Evolutionary conservation across 2,888 invertebrate species (phyloP).

Genomic region (Tribolium freemani): DNA sequence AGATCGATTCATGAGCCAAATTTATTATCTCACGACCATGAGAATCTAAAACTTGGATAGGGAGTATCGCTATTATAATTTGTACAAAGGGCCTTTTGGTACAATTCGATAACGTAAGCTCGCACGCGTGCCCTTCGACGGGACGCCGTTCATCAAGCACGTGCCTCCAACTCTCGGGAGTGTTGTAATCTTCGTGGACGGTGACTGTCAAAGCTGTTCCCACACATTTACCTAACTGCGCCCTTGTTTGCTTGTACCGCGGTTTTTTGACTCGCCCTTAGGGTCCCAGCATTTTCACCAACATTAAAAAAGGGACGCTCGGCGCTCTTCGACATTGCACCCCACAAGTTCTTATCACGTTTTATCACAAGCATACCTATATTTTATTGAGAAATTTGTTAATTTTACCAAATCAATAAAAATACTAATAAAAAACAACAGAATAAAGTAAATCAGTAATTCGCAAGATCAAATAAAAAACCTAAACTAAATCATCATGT

Average conservation of each 20-base stretch:
- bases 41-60: constrained; percentile 7
- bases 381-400: no score
- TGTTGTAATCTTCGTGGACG: constrained; percentile 64
- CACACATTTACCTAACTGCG: constrained; percentile 55
- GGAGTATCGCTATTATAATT: constrained; percentile 38
- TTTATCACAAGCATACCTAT: no score
- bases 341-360: no score
- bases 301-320: no score
- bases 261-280: constrained; percentile 5
- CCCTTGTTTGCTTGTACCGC: constrained; percentile 23
- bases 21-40: constrained; percentile 16
- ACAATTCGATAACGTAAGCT: constrained; percentile 54
- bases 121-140: constrained; percentile 54
- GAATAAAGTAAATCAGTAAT: no score
- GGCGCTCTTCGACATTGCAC: no score
- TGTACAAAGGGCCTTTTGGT: constrained; percentile 36
- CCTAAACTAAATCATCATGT: no score
- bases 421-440: no score
- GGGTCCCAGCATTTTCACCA: no score
- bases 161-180: constrained; percentile 58
- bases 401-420: no score
- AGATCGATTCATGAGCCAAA: constrained; percentile 7
- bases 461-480: no score
- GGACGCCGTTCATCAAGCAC: constrained; percentile 49
- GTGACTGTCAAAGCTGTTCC: constrained; percentile 60